A percentile compares a stretch with the other conserved stretches of the same genome.
phyloP scores from a whole-genome alignment of 2,797 vertebrate genomes.

The Ceryle rudis region DNA sequence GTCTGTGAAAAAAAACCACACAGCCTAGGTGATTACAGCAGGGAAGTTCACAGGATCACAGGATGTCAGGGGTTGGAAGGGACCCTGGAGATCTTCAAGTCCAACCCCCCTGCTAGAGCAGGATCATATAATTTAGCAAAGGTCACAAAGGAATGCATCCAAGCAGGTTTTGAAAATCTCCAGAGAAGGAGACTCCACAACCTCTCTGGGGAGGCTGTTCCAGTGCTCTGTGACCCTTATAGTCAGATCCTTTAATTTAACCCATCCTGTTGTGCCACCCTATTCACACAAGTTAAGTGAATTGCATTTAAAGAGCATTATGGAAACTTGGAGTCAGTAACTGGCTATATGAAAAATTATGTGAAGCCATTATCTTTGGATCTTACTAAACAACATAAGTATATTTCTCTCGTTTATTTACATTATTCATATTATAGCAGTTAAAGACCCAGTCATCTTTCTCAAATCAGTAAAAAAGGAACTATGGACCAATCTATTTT shows the following conservation, averaged over 20 bases:
- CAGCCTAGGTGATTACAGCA: background rate
- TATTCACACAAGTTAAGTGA: background rate
- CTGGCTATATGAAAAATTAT: background rate
- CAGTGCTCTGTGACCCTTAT: too few species aligned
- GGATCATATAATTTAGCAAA: too few species aligned
- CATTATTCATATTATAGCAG: background rate
- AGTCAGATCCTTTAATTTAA: background rate
- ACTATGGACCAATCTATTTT: background rate
- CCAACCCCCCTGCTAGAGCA: too few species aligned
- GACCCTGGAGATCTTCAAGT: too few species aligned
- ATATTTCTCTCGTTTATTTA: background rate
- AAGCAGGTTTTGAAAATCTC: too few species aligned
- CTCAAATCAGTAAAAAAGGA: background rate
- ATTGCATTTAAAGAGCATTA: background rate
- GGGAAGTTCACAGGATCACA: background rate
- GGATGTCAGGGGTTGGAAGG: too few species aligned
- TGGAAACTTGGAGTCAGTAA: background rate
- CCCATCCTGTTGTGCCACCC: background rate
- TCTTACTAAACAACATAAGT: background rate
- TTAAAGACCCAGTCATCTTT: background rate
- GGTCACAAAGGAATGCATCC: too few species aligned
- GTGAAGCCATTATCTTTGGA: background rate
- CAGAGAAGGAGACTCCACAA: too few species aligned
- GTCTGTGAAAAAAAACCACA: background rate
- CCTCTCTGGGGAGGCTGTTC: too few species aligned